These are phyloP conservation scores for Nymphicus hollandicus DNA, from an alignment of 2,113 vertebrate genomes.

Conservation along the genomic window DNA sequence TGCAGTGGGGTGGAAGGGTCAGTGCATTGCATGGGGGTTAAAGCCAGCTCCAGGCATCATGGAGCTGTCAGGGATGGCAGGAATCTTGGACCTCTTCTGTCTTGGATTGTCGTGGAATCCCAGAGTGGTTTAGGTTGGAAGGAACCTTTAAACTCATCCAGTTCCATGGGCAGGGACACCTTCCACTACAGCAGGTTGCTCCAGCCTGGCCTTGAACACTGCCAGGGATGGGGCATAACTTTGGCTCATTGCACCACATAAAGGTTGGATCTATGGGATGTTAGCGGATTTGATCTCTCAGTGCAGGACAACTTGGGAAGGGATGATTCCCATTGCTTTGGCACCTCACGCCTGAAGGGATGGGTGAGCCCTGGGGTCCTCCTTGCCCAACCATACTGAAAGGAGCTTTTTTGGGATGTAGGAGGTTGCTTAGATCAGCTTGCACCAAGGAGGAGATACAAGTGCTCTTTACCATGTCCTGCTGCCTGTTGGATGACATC, in stretches of 20 bases:
- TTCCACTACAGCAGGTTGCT: not conserved
- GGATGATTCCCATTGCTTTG: not conserved
- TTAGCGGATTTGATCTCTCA: not conserved
- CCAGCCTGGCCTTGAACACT: not conserved
- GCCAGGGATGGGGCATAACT: not conserved
- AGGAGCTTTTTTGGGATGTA: not conserved
- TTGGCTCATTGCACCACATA: fast-evolving
- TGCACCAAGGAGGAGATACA: fast-evolving
- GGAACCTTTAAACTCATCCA: not conserved
- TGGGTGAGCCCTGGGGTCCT: not conserved
- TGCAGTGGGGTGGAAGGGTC: not conserved
- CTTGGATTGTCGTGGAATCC: not conserved
- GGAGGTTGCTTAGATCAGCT: not conserved
- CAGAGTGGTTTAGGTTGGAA: not conserved
- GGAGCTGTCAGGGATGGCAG: not conserved
- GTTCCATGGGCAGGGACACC: not conserved
- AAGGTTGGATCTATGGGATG: too few relatives aligned
- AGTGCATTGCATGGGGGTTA: not conserved
- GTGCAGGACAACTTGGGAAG: fast-evolving
- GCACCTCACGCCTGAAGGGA: fast-evolving
- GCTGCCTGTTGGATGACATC: not conserved
- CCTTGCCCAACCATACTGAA: not conserved
- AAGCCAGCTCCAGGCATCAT: not conserved
- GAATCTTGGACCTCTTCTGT: not conserved
- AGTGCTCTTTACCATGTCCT: fast-evolving